These are phyloP conservation scores for Xenopus laevis DNA, from an alignment of 2,113 vertebrate species.

Conservation along the genomic window DNA sequence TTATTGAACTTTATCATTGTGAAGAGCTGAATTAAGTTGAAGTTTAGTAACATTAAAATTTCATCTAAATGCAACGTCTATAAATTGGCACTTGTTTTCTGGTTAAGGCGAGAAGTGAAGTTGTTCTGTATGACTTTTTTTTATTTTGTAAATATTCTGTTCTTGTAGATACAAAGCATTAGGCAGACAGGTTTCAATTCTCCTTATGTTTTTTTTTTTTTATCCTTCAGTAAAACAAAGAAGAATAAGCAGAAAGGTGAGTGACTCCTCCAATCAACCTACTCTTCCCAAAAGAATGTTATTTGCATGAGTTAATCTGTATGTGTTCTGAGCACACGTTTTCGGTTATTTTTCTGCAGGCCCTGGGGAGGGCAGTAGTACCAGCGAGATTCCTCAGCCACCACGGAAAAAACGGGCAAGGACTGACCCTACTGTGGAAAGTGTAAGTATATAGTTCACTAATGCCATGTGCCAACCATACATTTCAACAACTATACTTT, in stretches of 20 bases:
- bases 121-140: too few relatives aligned
- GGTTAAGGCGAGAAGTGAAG: too few relatives aligned
- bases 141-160: too few relatives aligned
- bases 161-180: too few relatives aligned
- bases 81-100: too few relatives aligned
- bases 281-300: neutral
- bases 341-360: slow-evolving; percentile 58
- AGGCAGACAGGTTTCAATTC: too few relatives aligned
- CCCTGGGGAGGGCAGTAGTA: slow-evolving; percentile 91
- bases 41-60: too few relatives aligned
- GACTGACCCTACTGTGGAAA: slow-evolving; percentile 95
- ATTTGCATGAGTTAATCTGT: neutral
- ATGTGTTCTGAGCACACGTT: neutral
- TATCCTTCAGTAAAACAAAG: slow-evolving; percentile 89
- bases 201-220: slow-evolving; percentile 1
- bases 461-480: too few relatives aligned
- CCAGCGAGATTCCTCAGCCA: slow-evolving; percentile 89
- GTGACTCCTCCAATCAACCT: slow-evolving; percentile 34
- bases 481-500: too few relatives aligned
- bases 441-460: slow-evolving; percentile 64
- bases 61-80: too few relatives aligned
- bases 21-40: too few relatives aligned
- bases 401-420: slow-evolving; percentile 95
- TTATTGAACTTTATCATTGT: too few relatives aligned
- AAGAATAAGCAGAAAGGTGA: slow-evolving; percentile 99